Evolutionary conservation across 2,888 invertebrate genomes (phyloP).

Genomic region (Dione juno): DNA sequence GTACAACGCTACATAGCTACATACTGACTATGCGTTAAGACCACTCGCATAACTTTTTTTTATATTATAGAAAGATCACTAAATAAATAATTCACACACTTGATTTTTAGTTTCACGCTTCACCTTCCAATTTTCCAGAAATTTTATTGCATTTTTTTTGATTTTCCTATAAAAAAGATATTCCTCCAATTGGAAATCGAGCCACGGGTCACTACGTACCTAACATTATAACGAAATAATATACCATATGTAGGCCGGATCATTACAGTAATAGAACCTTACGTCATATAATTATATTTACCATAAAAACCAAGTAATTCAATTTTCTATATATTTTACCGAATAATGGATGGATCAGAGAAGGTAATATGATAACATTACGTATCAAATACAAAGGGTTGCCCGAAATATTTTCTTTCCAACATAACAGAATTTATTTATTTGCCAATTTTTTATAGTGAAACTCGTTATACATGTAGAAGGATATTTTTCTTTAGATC

Average conservation of each 20-base stretch:
- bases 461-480: not conserved
- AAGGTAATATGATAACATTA: conserved; percentile 38
- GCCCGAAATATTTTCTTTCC: conserved; percentile 23
- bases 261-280: conserved; percentile 3
- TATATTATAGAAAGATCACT: no score
- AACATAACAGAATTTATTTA: conserved; percentile 38
- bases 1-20: no score
- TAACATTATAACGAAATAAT: not conserved
- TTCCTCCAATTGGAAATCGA: no score
- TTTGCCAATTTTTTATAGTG: conserved; percentile 29
- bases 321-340: conserved; percentile 36
- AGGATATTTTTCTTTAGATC: conserved; percentile 1
- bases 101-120: no score
- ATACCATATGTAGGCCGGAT: not conserved
- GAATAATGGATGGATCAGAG: conserved; percentile 35
- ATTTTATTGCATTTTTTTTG: no score
- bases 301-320: conserved; percentile 31
- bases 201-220: no score
- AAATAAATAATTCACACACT: no score
- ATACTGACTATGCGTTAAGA: no score
- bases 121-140: no score
- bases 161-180: no score
- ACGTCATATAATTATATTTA: conserved; percentile 25
- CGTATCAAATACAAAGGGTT: conserved; percentile 35
- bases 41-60: no score